Base-by-base conservation (phyloP, 2,888 invertebrate genomes). In the Chrysopilus asiliformis region DNA sequence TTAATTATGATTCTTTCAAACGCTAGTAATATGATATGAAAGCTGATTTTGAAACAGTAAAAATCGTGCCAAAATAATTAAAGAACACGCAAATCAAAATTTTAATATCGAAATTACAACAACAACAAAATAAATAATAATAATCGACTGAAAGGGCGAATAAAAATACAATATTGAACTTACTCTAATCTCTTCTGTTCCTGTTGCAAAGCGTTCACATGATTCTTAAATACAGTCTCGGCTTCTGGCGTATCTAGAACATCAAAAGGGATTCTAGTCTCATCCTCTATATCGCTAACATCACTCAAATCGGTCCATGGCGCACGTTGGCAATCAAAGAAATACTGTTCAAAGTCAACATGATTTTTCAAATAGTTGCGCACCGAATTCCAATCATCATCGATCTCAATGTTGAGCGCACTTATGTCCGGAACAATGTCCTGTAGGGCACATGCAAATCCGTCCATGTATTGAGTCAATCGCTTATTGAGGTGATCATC, bases 321-420 rank as follows among this genome's bases (percentile, higher is more conserved):
- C 49, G 71, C 76, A 49, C 80, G 79, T 9, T 79, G 77, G 51
- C 79, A 77, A 54, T 85, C 83, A 51, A 87, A 84, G 68, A 94
- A 97, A 69, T 87, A 89, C 53, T 83, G 79, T 38, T 82, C 79
- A 67, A 91, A 95, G 60, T 93, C 86, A n/a, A 87, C 82, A 64
- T 95, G 94, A 36, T 79, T 73, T 46, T 84, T 79, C 47, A 97
- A 71, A 61, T 84, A 83, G 42, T 82, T 79, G 46, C 86, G 78
- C 39, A 91, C 83, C 48, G 79, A 74, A 36, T 79, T 71, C 95
- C 95, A 95, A 57, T 90, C 86, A 54, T 87, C 87, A 53, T 55
- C 56, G 24, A 56, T 54, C 46, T 51, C 55, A n/a, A 55, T 55
- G 36, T 73, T 72, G 41, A 81, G 63, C 39, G 72, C 70, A 48